Evolutionary conservation across 2,888 invertebrate species (phyloP), one percentile per base, ranked within the genome.

Genomic region (Capitulum mitella): DNA sequence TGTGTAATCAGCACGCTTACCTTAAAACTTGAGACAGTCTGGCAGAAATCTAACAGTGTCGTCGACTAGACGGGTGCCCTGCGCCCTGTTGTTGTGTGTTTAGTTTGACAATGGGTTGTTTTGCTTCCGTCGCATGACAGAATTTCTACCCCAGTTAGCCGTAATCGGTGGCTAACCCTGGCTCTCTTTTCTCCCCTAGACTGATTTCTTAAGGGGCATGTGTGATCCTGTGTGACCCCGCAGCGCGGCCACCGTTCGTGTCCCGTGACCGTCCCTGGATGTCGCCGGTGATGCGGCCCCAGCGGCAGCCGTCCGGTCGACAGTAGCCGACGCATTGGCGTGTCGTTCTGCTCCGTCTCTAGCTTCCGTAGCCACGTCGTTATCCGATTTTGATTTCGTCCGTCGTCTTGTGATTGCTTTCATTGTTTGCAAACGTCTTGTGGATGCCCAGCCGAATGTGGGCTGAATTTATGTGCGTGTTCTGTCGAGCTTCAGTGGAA

Each of bases 101-200:
- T 64, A 19, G 64, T 64, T 64, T 64, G 19, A 16, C 34, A 0
- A 19, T 34, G 34, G 19, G 19, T 6, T 1, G 58, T 29, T 64
- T 64, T 64, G 64, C 34, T 34, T 64, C 19, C 14, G 51, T 51
- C 22, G 58, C n/a, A n/a, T n/a, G n/a, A n/a, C n/a, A n/a, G n/a
- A n/a, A n/a, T n/a, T n/a, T n/a, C n/a, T n/a, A n/a, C n/a, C n/a
- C n/a, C n/a, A n/a, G n/a, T n/a, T n/a, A n/a, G n/a, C n/a, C n/a
- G 19, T 34, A 16, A 19, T 16, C 34, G 34, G 64, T 34, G 34
- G 29, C 64, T 64, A 64, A 64, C 64, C 64, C 64, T 34, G 16
- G 16, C 64, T 64, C 64, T 64, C 34, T 64, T 64, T 34, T 64
- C 64, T 64, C 29, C 64, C 64, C 64, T 64, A 64, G 64, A 64